Evolutionary conservation across 2,113 vertebrate species (phyloP).

Genomic region (Fulmarus glacialis): DNA sequence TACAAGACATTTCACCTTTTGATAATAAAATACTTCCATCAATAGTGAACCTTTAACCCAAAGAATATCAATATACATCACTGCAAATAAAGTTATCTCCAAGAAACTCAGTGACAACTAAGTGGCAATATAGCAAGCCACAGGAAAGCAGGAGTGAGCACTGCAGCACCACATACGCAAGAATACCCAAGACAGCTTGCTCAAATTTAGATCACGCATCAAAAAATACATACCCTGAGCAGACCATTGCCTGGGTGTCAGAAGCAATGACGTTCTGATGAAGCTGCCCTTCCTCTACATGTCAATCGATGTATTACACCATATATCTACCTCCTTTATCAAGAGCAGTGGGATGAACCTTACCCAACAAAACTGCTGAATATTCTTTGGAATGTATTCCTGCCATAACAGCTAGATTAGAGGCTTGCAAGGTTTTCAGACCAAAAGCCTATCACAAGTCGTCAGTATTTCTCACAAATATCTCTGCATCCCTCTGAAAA

Average conservation of each 20-base stretch:
- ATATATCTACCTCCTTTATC: not conserved
- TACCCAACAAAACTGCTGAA: not conserved
- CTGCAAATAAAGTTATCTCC: not conserved
- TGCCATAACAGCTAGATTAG: not conserved
- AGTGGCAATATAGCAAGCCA: not conserved
- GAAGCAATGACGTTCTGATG: not conserved
- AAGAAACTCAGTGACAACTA: not conserved
- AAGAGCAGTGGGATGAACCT: not conserved
- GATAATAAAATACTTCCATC: constrained; percentile 23
- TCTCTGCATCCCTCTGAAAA: not conserved
- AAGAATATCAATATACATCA: not conserved
- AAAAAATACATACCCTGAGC: not conserved
- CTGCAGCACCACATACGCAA: not conserved
- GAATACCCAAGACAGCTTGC: fast-evolving
- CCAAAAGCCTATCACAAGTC: not conserved
- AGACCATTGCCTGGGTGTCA: not conserved
- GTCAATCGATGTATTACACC: not conserved
- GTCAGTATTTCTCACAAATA: not conserved
- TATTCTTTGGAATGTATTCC: not conserved
- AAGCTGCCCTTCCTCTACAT: not conserved
- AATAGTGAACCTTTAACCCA: not conserved
- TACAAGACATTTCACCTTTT: not conserved
- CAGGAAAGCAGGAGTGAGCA: not conserved
- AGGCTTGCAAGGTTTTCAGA: not conserved
- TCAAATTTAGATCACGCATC: not conserved